Base-by-base conservation (phyloP, 2,888 invertebrate genomes). In the Bugula neritina region DNA sequence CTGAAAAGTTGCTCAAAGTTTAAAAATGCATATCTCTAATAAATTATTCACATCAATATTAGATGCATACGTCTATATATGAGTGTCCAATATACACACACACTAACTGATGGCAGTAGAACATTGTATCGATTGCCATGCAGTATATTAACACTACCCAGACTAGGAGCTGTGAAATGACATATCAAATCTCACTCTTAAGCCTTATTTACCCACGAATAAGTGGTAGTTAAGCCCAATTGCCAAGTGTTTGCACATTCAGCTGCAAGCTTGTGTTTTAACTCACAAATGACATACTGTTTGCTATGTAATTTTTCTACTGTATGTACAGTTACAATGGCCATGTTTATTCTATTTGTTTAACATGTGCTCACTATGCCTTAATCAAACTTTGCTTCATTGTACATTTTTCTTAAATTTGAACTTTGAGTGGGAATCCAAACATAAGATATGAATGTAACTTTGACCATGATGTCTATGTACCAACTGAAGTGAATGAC, bases 301-400 rank as follows among this genome's bases (percentile, higher is more conserved):
- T 63, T 63, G 63, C 63, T 34, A 31, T 63, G 63, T 63, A 63
- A 63, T 63, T 63, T 63, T 63, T 63, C 29, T 43, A 31, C 63
- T 63, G 63, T 63, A 63, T 63, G 63, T 63, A 63, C 34, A 63
- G 63, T 63, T 63, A 63, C 63, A 63, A 63, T 63, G 63, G 63
- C 63, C 3, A 27, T 63, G 63, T 63, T 63, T 29, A 27, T 63
- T 13, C 17, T 63, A 63, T 63, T 63, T 63, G 63, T 63, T 27
- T 29, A 63, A 57, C 23, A 27, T 23, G 57, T 5, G n/a, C 43
- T 43, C 43, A 27, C 25, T 31, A 63, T 13, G 63, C 63, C 63
- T 31, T 63, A 63, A 31, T 63, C 34, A 63, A 63, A 63, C 63
- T 63, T 63, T 31, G 3, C 27, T 5, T 25, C 63, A 43, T 43